Percentiles rank a stretch among this genome's conserved stretches.
These are phyloP conservation scores for Gymnothorax reevesii DNA, from an alignment of 2,797 vertebrate species.

Conservation along the genomic window DNA sequence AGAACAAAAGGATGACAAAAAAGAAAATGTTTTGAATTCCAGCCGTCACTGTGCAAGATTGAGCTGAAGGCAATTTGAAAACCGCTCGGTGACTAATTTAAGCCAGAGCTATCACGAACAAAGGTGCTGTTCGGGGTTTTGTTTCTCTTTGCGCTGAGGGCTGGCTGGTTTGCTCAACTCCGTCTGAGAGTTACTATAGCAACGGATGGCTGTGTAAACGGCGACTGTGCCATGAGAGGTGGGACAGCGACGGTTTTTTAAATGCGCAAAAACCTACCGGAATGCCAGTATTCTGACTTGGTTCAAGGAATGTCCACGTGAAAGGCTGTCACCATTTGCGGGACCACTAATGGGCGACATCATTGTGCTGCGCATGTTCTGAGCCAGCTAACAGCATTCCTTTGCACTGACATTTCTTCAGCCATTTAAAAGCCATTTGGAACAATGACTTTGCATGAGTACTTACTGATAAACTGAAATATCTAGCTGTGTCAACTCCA, in stretches of 20 bases:
- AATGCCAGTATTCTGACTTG: slow-evolving; percentile 76
- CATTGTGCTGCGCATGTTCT: background rate
- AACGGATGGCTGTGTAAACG: slow-evolving; percentile 14
- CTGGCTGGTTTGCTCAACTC: slow-evolving; percentile 21
- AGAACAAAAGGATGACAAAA: slow-evolving; percentile 16
- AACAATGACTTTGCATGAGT: background rate
- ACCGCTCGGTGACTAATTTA: slow-evolving; percentile 32
- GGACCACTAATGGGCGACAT: background rate
- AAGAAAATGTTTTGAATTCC: slow-evolving; percentile 4
- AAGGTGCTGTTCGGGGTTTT: slow-evolving; percentile 34
- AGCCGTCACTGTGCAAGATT: background rate
- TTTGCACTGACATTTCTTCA: background rate
- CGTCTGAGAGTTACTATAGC: slow-evolving; percentile 27
- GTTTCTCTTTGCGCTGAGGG: slow-evolving; percentile 24
- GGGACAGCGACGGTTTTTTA: slow-evolving; percentile 28
- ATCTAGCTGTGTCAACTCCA: background rate
- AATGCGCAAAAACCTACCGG: slow-evolving; percentile 59
- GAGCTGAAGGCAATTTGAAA: slow-evolving; percentile 1
- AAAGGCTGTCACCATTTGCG: background rate
- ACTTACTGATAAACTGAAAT: no score
- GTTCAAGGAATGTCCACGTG: slow-evolving; percentile 63
- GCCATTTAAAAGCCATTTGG: background rate
- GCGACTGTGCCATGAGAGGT: slow-evolving; percentile 3
- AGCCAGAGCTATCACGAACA: slow-evolving; percentile 26
- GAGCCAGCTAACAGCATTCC: background rate